Base-by-base conservation (phyloP, 64 coral and sea anemone genomes). In the Trachythela sp. region DNA sequence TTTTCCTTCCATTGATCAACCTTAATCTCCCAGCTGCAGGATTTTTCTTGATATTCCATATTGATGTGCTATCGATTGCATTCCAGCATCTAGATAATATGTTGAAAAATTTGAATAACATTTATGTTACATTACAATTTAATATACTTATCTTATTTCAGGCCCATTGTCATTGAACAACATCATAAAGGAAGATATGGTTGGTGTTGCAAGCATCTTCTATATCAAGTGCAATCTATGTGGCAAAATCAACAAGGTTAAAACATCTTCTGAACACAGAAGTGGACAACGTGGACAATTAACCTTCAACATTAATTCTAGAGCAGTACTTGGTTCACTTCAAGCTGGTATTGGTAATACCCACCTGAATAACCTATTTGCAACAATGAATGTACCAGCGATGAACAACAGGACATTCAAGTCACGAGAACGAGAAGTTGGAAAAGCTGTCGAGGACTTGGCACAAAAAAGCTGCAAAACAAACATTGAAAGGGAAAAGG, bases 381-480 rank as follows among this genome's bases (percentile, higher is more conserved):
- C 93, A 9, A 92, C 92, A 39, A 68, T 94, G 48, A 94, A 94
- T 70, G 39, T 92, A 15, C 93, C 93, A 48, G 1, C 93, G 31
- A 86, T 92, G 4, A 92, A 86, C 36, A 29, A 54, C 35, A 60
- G 39, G 22, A 88, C 88, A 22, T 92, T 92, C n/a, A 94, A 94
- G 51, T 38, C 2, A 50, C 48, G 87, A 31, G 93, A 92, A 83
- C 76, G 58, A 56, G 89, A 94, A 29, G 84, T 92, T 45, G 93
- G 93, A 10, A 64, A 80, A 41, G 90, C 90, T n/a, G 86, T 92
- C 0, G 90, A 92, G 59, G 2, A 48, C 8, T 39, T 94, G 20
- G 77, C 93, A 83, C 91, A 86, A 49, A 70, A 20, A 45, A 94
- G 87, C 71, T 94, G 93, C 48, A 22, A 52, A 48, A n/a, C 36